Conservation (phyloP, 2,888 invertebrate species). For the Cryptocephalus moraei region DNA sequence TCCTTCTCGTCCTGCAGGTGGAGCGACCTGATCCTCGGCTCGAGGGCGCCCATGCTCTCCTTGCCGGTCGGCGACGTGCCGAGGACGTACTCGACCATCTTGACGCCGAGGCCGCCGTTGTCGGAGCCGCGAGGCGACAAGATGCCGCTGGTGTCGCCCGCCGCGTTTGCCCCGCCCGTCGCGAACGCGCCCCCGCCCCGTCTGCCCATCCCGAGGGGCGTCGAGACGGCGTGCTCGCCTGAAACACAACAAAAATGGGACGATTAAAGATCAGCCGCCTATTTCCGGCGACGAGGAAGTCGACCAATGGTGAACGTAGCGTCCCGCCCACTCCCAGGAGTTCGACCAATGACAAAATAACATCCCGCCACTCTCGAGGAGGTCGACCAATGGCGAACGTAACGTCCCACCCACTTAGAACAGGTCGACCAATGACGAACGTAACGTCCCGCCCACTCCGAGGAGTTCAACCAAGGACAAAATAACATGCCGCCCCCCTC, state of each 20-base stretch:
- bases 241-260: constrained; percentile 23
- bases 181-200: constrained; percentile 53
- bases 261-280: neutral
- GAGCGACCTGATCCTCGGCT: constrained; percentile 54
- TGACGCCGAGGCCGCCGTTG: constrained; percentile 87
- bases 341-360: too few relatives aligned
- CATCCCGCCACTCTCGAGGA: too few relatives aligned
- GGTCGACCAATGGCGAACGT: too few relatives aligned
- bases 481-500: too few relatives aligned
- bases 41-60: constrained; percentile 46
- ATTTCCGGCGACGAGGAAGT: neutral
- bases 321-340: too few relatives aligned
- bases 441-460: too few relatives aligned
- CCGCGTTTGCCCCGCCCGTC: constrained; percentile 38
- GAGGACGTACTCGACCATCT: constrained; percentile 97
- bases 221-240: constrained; percentile 57
- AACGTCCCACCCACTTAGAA: too few relatives aligned
- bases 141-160: constrained; percentile 42
- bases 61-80: constrained; percentile 82
- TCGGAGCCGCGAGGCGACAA: constrained; percentile 67
- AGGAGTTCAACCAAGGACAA: too few relatives aligned
- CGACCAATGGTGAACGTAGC: too few relatives aligned
- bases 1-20: constrained; percentile 48
- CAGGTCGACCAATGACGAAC: too few relatives aligned
- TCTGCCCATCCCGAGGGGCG: constrained; percentile 64